Evolutionary conservation across 2,113 vertebrate species (phyloP).

Genomic region (Eolophus roseicapilla): DNA sequence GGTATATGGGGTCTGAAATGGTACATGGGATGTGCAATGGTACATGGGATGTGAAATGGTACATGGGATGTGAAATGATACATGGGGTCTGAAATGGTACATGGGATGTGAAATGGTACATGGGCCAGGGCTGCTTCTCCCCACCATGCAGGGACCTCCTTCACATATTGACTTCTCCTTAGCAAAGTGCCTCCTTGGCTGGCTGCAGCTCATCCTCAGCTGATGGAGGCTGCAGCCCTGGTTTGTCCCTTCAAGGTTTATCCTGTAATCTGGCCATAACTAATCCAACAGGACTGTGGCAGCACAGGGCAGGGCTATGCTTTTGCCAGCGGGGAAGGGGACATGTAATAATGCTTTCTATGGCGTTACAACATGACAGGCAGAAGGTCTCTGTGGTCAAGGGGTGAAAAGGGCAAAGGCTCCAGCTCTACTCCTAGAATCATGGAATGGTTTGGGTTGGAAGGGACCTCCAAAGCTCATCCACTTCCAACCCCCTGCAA

Average conservation of each 20-base stretch:
- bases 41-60: too few species aligned
- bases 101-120: rapidly evolving
- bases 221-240: neutral
- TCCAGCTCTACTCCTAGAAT: neutral
- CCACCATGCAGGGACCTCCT: neutral
- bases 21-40: too few species aligned
- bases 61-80: rapidly evolving
- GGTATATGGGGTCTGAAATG: too few species aligned
- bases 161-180: neutral
- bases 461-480: neutral
- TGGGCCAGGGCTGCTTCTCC: neutral
- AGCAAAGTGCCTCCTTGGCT: neutral
- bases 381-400: neutral
- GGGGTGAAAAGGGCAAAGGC: neutral
- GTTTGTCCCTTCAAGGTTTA: neutral
- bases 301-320: neutral
- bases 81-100: neutral
- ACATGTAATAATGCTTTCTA: rapidly evolving
- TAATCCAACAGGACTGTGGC: rapidly evolving
- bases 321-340: neutral
- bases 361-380: neutral
- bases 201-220: neutral
- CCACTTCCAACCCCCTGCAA: neutral
- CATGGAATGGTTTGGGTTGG: neutral
- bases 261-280: neutral